Conservation (phyloP, 2,888 invertebrate genomes). For the Steinernema scapterisci region DNA sequence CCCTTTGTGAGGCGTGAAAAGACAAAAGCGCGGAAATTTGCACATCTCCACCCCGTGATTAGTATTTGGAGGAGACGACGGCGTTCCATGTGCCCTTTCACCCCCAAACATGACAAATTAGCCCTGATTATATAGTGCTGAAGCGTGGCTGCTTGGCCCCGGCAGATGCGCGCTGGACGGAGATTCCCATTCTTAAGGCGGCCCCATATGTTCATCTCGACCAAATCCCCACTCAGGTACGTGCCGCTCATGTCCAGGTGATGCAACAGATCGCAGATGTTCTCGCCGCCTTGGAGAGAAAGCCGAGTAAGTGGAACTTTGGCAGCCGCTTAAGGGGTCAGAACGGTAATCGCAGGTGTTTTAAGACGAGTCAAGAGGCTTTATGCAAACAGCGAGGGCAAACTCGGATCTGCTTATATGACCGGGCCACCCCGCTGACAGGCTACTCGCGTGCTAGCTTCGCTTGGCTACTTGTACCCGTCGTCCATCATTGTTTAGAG, state of each 20-base stretch:
- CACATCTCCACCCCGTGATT: constrained; percentile 19
- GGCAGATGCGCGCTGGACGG: constrained; percentile 9
- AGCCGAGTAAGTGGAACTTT: constrained; percentile 30
- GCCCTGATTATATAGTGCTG: constrained; percentile 18
- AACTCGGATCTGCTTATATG: neutral
- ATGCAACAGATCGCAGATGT: constrained; percentile 27
- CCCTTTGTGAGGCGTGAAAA: constrained; percentile 6
- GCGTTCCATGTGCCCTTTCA: constrained; percentile 1
- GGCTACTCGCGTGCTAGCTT: constrained; percentile 26
- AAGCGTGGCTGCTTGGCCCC: neutral
- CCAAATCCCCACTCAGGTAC: neutral
- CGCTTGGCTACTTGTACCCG: neutral
- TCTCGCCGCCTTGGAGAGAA: neutral
- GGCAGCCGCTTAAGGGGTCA: constrained; percentile 16
- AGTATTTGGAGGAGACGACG: constrained; percentile 4
- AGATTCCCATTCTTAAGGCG: neutral
- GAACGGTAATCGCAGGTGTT: constrained; percentile 26
- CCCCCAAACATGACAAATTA: constrained; percentile 18
- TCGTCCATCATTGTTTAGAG: neutral
- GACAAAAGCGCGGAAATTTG: constrained; percentile 27
- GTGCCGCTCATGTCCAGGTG: constrained; percentile 2
- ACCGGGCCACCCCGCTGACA: neutral
- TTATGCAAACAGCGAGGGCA: constrained; percentile 15
- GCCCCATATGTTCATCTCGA: neutral
- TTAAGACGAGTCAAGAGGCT: constrained; percentile 25